These are phyloP conservation scores for Cydia strobilella DNA, from an alignment of 1,140 invertebrate genomes.

Conservation along the genomic window DNA sequence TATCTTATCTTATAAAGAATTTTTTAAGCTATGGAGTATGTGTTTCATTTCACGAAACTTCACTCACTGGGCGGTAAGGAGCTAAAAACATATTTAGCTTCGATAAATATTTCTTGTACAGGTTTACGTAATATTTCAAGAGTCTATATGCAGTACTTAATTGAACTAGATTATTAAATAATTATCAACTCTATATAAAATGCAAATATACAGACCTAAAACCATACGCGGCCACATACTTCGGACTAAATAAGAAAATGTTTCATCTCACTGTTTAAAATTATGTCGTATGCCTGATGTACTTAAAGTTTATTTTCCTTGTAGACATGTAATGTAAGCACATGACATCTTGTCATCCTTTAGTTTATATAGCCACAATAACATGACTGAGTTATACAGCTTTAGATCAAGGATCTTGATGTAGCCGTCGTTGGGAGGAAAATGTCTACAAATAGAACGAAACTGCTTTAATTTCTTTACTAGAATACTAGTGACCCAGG, in stretches of 20 bases:
- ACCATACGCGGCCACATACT: background rate
- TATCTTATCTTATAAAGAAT: too few relatives aligned
- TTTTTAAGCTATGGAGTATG: too few relatives aligned
- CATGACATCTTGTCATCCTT: constrained; percentile 1
- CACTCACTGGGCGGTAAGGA: too few relatives aligned
- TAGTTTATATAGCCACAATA: constrained; percentile 11
- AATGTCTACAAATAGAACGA: constrained; percentile 1
- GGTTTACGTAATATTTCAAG: too few relatives aligned
- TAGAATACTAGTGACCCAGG: constrained; percentile 1
- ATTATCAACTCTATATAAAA: background rate
- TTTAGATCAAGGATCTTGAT: constrained; percentile 16
- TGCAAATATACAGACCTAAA: background rate
- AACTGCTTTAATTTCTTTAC: constrained; percentile 16
- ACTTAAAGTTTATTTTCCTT: background rate
- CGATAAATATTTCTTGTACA: too few relatives aligned
- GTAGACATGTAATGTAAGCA: background rate
- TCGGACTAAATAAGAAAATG: background rate
- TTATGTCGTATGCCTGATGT: background rate
- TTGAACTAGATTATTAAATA: constrained; percentile 5
- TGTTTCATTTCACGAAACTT: too few relatives aligned
- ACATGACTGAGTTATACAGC: constrained; percentile 14
- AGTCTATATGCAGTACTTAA: background rate
- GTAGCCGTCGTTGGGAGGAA: background rate
- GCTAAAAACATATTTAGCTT: too few relatives aligned
- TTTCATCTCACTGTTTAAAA: background rate